Evolutionary conservation across 1,140 invertebrate species (phyloP).

Genomic region (Trypoxylus dichotomus): DNA sequence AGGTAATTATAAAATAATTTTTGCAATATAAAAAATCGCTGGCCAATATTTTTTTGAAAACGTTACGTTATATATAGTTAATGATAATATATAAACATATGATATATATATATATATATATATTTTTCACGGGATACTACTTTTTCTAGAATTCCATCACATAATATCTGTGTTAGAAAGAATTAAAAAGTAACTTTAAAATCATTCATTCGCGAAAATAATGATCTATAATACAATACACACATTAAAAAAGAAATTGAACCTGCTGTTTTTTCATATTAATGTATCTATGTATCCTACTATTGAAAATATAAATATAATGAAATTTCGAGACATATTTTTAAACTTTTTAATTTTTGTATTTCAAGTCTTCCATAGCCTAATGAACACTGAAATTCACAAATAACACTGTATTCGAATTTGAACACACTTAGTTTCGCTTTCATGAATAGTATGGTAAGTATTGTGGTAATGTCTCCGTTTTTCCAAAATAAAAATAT

Average conservation of each 20-base stretch:
- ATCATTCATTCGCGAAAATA: not conserved
- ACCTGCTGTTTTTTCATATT: conserved; percentile 48
- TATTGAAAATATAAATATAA: conserved; percentile 45
- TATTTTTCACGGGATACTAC: conserved; percentile 44
- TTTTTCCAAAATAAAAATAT: too few species aligned
- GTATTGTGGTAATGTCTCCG: too few species aligned
- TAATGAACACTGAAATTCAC: not conserved
- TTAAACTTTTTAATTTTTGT: conserved; percentile 26
- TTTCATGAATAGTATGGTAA: too few species aligned
- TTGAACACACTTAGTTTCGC: too few species aligned
- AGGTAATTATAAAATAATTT: too few species aligned
- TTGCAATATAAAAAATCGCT: conserved; percentile 40
- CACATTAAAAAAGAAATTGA: conserved; percentile 38
- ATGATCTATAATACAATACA: not conserved
- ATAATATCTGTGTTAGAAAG: conserved; percentile 44
- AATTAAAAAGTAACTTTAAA: conserved; percentile 29
- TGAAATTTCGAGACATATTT: conserved; percentile 37
- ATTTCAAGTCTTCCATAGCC: conserved; percentile 23
- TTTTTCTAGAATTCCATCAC: conserved; percentile 45
- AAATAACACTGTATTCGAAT: too few species aligned
- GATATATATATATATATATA: conserved; percentile 41
- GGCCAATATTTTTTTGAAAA: conserved; percentile 41
- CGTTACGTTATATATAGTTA: conserved; percentile 42
- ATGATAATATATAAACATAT: conserved; percentile 36
- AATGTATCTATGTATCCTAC: conserved; percentile 48